Evolutionary conservation across 2,888 invertebrate genomes (phyloP), one percentile per base, ranked within the genome.

Genomic region (Drosophila kokeensis): DNA sequence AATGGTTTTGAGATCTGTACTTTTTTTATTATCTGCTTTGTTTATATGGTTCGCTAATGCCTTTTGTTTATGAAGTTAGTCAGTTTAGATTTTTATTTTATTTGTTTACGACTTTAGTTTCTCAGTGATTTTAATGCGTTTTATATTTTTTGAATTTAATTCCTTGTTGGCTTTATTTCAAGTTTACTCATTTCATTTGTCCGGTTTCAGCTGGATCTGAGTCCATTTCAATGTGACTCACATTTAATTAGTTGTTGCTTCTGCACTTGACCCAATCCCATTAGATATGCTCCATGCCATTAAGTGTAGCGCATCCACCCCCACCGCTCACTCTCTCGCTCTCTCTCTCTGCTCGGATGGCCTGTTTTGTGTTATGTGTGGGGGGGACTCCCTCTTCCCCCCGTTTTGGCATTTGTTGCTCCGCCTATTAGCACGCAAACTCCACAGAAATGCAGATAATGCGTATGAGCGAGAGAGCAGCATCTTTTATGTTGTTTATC

Each of bases 361-460:
- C 48, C 72, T 86, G 83, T 64, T 83, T 76, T 73, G 60, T 73
- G 72, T 81, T 76, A 65, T 68, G 61, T 32, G 30, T 30, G 30
- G 32, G 4, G 10, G 32, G 32, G 10, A 2, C 32, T 11, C 11
- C 32, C 32, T 32, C 66, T 73, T 65, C 53, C 50, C 65, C 63
- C 32, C 55, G 62, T 53, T 81, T 76, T 61, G 79, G 82, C 74
- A 71, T 89, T 86, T 85, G 81, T 86, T 87, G 90, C 85, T 89
- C 85, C 85, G 85, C 85, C 85, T 86, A 86, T 86, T 86, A 87
- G 75, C 84, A 84, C 89, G 69, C 72, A 79, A 55, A 53, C 67
- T 57, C 54, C 53, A 40, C 21, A 3, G 45, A 50, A 8, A 27
- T 10, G 18, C 52, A n/a, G 48, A 32, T 2, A 34, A 27, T 29